phyloP scores from a whole-genome alignment of 2,888 invertebrate genomes.

The Mesorhabditis spiculigera region DNA sequence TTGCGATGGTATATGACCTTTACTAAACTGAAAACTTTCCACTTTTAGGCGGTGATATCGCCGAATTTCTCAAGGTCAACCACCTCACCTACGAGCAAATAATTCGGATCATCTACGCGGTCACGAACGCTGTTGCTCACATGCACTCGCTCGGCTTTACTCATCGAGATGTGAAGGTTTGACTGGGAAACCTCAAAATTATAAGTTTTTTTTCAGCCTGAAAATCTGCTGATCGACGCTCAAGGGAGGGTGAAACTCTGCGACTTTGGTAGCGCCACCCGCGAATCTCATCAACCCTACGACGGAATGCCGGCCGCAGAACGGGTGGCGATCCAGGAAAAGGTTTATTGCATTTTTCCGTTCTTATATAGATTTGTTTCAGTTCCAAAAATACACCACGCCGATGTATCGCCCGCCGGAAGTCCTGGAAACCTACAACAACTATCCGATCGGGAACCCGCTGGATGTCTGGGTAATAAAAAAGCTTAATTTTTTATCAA shows the following conservation, averaged over 20 bases:
- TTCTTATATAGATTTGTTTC: constrained; percentile 15
- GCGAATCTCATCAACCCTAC: constrained; percentile 76
- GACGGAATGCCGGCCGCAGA: constrained; percentile 87
- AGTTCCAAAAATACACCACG: constrained; percentile 67
- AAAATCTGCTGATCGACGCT: constrained; percentile 83
- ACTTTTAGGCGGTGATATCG: constrained; percentile 36
- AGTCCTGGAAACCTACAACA: constrained; percentile 95
- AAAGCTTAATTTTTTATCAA: not conserved
- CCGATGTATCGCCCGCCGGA: constrained; percentile 92
- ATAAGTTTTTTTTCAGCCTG: constrained; percentile 65
- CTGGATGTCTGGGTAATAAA: constrained; percentile 79
- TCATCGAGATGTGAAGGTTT: constrained; percentile 85
- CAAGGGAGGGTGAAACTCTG: constrained; percentile 86
- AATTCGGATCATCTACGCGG: constrained; percentile 84
- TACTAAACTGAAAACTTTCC: not conserved
- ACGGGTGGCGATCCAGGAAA: constrained; percentile 86
- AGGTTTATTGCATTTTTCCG: constrained; percentile 64
- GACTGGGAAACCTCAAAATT: not conserved
- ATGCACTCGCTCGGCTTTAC: constrained; percentile 85
- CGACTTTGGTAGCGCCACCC: constrained; percentile 93
- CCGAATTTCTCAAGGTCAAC: constrained; percentile 26
- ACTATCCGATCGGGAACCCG: constrained; percentile 83
- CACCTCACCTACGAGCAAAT: constrained; percentile 59
- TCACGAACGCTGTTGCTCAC: constrained; percentile 82
- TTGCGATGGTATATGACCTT: constrained; percentile 73